Conservation (phyloP, 1,140 invertebrate species). For the Mylabris phalerata region DNA sequence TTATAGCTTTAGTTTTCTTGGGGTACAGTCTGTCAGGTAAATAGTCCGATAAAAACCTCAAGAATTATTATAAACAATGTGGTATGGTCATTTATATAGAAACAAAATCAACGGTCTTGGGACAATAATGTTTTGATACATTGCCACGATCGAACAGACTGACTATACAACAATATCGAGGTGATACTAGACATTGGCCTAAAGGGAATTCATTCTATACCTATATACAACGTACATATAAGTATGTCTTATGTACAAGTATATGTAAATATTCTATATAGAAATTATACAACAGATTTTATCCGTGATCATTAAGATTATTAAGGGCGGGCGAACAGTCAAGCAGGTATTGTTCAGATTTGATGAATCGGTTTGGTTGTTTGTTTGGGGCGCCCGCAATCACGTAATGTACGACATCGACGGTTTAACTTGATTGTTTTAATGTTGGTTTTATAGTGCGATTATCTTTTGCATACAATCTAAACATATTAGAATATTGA, state of each 20-base stretch:
- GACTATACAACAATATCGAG: slow-evolving; percentile 7
- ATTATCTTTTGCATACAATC: slow-evolving; percentile 8
- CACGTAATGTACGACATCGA: slow-evolving; percentile 32
- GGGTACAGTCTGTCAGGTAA: slow-evolving; percentile 26
- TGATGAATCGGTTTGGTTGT: slow-evolving; percentile 35
- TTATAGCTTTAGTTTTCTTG: slow-evolving; percentile 28
- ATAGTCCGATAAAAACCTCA: slow-evolving; percentile 1
- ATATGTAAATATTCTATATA: slow-evolving; percentile 10
- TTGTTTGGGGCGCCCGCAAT: slow-evolving; percentile 34
- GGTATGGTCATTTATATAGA: too few relatives aligned
- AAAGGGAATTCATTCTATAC: slow-evolving; percentile 27
- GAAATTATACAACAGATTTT: slow-evolving; percentile 41
- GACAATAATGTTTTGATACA: too few relatives aligned
- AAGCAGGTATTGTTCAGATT: slow-evolving; percentile 36
- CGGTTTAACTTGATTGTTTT: slow-evolving; percentile 29
- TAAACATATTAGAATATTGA: slow-evolving; percentile 15
- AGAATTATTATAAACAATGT: too few relatives aligned
- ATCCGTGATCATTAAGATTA: slow-evolving; percentile 42
- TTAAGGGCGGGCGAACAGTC: slow-evolving; percentile 38
- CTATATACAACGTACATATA: too few relatives aligned
- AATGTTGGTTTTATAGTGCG: slow-evolving; percentile 25
- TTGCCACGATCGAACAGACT: not conserved
- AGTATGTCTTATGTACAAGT: too few relatives aligned
- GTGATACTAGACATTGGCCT: slow-evolving; percentile 35
- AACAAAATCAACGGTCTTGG: too few relatives aligned